These are phyloP conservation scores for Corella eumyota DNA, from an alignment of 23 tunicate genomes.

Conservation along the genomic window DNA sequence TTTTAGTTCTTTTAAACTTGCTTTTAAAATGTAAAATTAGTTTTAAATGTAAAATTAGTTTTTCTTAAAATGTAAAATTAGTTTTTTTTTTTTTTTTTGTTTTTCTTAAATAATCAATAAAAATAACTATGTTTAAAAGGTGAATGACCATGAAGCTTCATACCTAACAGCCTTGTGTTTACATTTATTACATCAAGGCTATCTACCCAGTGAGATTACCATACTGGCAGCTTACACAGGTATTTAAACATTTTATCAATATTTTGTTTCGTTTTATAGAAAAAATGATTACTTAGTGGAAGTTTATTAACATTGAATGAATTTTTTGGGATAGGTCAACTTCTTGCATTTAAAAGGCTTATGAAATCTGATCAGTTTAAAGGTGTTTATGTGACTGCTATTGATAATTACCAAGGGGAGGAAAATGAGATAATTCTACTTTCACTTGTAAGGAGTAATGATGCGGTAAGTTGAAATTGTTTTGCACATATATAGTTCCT, in stretches of 20 bases:
- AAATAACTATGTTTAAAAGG: constrained; percentile 9
- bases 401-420: constrained; percentile 94
- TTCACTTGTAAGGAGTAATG: constrained; percentile 80
- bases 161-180: constrained; percentile 46
- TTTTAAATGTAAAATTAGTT: too few relatives aligned
- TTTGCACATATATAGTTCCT: too few relatives aligned
- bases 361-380: constrained; percentile 9
- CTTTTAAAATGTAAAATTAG: too few relatives aligned
- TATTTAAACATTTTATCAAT: too few relatives aligned
- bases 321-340: constrained; percentile 35
- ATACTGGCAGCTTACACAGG: constrained; percentile 71
- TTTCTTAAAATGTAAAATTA: too few relatives aligned
- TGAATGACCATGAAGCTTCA: constrained; percentile 65
- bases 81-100: too few relatives aligned
- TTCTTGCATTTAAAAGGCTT: constrained; percentile 46
- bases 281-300: too few relatives aligned
- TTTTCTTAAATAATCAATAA: too few relatives aligned
- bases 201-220: constrained; percentile 58
- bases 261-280: too few relatives aligned
- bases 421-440: constrained; percentile 86
- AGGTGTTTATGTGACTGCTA: constrained; percentile 67
- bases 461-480: constrained; percentile 51
- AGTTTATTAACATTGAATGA: background rate
- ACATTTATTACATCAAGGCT: constrained; percentile 55
- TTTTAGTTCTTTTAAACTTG: too few relatives aligned